Conservation (phyloP, 2,888 invertebrate species). For the Troides helena region DNA sequence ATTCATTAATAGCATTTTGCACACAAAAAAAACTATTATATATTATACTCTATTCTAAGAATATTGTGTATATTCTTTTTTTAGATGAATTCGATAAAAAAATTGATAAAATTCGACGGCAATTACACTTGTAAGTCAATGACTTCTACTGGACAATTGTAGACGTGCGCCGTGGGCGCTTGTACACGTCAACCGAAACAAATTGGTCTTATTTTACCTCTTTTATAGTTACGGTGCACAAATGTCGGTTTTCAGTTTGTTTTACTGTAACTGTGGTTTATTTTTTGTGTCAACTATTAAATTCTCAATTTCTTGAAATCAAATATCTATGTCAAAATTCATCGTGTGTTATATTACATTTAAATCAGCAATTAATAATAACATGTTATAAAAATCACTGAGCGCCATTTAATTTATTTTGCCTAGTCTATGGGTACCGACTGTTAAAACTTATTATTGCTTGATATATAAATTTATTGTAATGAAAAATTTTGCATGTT, state of each 20-base stretch:
- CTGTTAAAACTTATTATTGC: no score
- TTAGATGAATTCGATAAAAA: background rate
- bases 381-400: background rate
- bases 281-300: background rate
- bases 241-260: background rate
- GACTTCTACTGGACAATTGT: slow-evolving; percentile 61
- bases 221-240: slow-evolving; percentile 4
- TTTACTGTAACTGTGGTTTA: background rate
- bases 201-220: slow-evolving; percentile 15
- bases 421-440: no score
- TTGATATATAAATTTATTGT: no score
- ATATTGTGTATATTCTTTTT: background rate
- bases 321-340: background rate
- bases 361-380: background rate
- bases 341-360: background rate
- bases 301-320: background rate
- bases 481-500: no score
- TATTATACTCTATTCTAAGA: no score
- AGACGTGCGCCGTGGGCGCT: slow-evolving; percentile 51
- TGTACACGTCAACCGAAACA: slow-evolving; percentile 28
- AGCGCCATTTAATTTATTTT: background rate
- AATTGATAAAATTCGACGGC: background rate
- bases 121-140: slow-evolving; percentile 50
- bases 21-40: no score
- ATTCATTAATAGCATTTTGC: no score